phyloP scores from a whole-genome alignment of 2,888 invertebrate species.

The Pyrrhosoma nymphula region DNA sequence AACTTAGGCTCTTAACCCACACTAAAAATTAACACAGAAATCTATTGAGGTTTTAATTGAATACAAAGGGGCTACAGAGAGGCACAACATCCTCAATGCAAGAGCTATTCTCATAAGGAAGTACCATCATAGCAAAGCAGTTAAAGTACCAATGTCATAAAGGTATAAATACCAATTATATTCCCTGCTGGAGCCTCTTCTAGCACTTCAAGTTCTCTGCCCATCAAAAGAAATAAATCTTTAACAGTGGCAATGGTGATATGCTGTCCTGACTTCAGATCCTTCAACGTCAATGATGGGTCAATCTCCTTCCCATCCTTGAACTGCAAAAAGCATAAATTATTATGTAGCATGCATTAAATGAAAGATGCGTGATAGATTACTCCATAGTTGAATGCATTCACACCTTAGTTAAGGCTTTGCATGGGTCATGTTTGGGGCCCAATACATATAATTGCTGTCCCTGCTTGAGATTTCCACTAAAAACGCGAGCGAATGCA shows the following conservation, averaged over 20 bases:
- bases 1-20: too few relatives aligned
- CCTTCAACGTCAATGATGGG: conserved; percentile 80
- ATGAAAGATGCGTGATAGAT: neutral
- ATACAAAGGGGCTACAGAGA: too few relatives aligned
- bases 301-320: conserved; percentile 73
- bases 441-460: conserved; percentile 90
- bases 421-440: conserved; percentile 91
- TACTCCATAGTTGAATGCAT: neutral
- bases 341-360: neutral
- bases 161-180: conserved; percentile 84
- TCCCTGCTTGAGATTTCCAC: conserved; percentile 89
- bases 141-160: neutral
- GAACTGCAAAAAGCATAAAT: conserved; percentile 70
- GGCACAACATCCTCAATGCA: too few relatives aligned
- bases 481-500: conserved; percentile 96
- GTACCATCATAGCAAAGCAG: neutral
- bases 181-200: conserved; percentile 93
- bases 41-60: too few relatives aligned
- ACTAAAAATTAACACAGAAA: too few relatives aligned
- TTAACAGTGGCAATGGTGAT: conserved; percentile 84
- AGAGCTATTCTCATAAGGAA: too few relatives aligned
- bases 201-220: conserved; percentile 90
- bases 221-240: conserved; percentile 94
- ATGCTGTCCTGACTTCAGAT: conserved; percentile 83
- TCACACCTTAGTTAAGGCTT: conserved; percentile 72